Percentiles rank a stretch among this genome's conserved stretches.
These are phyloP conservation scores for Neogale vison DNA, from an alignment of 2,113 vertebrate species.

Conservation along the genomic window DNA sequence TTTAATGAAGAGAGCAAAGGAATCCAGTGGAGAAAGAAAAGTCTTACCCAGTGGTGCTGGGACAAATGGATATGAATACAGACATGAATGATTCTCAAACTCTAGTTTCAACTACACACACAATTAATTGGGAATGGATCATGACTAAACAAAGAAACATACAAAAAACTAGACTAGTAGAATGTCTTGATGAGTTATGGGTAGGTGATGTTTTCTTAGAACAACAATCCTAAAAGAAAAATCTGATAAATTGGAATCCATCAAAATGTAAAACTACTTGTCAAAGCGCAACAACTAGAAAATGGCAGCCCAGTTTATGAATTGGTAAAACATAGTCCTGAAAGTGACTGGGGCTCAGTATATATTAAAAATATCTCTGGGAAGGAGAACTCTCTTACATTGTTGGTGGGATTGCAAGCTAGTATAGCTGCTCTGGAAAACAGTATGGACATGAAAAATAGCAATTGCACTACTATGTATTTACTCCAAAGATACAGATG, in stretches of 20 bases:
- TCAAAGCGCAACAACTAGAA: constrained; percentile 22
- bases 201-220: neutral
- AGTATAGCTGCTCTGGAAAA: no score
- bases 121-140: neutral
- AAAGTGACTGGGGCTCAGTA: neutral
- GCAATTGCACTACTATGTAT: no score
- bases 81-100: neutral
- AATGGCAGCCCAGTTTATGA: neutral
- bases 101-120: neutral
- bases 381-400: no score
- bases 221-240: neutral
- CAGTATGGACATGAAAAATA: no score
- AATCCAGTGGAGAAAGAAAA: neutral
- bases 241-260: neutral
- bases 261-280: neutral
- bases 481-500: no score
- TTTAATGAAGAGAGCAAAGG: neutral
- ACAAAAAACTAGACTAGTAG: neutral
- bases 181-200: neutral
- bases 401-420: no score
- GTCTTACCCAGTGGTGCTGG: neutral
- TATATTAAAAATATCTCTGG: neutral
- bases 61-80: neutral
- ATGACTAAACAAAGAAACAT: neutral
- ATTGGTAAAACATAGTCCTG: neutral